These are phyloP conservation scores for Oryctolagus cuniculus DNA, from an alignment of 2,113 vertebrate species.

Conservation along the genomic window DNA sequence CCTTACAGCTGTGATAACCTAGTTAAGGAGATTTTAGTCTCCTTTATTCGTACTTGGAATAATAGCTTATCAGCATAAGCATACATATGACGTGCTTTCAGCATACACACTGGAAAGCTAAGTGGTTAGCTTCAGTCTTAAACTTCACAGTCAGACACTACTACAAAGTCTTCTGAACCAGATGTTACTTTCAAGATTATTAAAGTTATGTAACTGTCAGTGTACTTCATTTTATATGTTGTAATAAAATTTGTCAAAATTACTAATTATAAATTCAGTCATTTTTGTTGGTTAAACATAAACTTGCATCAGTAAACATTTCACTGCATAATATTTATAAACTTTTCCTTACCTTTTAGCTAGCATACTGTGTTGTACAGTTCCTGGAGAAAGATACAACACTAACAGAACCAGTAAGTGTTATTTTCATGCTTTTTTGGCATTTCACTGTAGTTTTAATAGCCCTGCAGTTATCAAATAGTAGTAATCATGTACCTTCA, in stretches of 20 bases:
- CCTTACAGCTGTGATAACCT: not conserved
- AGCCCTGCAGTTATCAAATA: not conserved
- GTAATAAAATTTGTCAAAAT: constrained; percentile 74
- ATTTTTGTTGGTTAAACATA: constrained; percentile 75
- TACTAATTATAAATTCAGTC: not conserved
- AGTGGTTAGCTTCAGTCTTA: not conserved
- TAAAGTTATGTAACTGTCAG: not conserved
- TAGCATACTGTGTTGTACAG: constrained; percentile 99
- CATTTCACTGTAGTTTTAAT: constrained; percentile 27
- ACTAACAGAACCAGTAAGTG: constrained; percentile 97
- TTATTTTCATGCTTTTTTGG: constrained; percentile 58
- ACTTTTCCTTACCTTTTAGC: constrained; percentile 87
- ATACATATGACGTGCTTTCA: not conserved
- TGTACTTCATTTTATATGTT: constrained; percentile 62
- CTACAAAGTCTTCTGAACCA: constrained; percentile 47
- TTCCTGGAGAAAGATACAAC: constrained; percentile 98
- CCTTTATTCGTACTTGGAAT: not conserved
- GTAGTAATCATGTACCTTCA: not conserved
- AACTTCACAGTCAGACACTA: constrained; percentile 53
- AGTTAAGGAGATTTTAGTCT: constrained; percentile 7
- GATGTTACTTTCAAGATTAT: constrained; percentile 22
- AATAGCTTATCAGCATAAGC: not conserved
- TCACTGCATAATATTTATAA: constrained; percentile 69
- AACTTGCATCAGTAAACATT: not conserved
- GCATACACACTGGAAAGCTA: not conserved